These are phyloP conservation scores for Smithornis capensis DNA, from an alignment of 2,113 vertebrate genomes.

Conservation along the genomic window DNA sequence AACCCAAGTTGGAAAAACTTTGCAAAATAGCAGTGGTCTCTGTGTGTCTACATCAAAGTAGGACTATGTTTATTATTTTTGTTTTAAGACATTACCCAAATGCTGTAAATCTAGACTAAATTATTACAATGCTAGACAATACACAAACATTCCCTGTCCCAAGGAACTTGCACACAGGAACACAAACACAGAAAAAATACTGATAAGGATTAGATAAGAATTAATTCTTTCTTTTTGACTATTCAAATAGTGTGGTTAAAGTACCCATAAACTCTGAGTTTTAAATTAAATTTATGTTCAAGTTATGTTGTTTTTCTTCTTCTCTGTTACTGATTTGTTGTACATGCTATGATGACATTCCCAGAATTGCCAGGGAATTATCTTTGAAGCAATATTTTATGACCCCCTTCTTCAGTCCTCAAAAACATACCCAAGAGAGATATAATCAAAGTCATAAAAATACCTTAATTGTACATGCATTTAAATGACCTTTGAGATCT, in stretches of 20 bases:
- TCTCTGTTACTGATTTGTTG: constrained; percentile 35
- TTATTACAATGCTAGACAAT: constrained; percentile 51
- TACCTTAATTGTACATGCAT: constrained; percentile 24
- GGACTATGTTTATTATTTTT: constrained; percentile 49
- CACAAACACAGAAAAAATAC: constrained; percentile 42
- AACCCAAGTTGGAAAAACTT: neutral
- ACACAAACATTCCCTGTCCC: constrained; percentile 45
- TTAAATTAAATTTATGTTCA: constrained; percentile 48
- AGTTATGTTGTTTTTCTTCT: constrained; percentile 47
- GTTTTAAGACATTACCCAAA: constrained; percentile 39
- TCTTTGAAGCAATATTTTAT: constrained; percentile 54
- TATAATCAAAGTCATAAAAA: constrained; percentile 49
- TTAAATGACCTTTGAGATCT: constrained; percentile 44
- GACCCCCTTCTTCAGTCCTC: constrained; percentile 33
- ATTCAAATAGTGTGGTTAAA: neutral
- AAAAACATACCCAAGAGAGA: constrained; percentile 24
- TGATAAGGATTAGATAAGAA: constrained; percentile 34
- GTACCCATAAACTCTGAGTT: constrained; percentile 37
- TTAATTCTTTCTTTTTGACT: constrained; percentile 16
- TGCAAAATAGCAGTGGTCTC: neutral
- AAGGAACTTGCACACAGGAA: constrained; percentile 31
- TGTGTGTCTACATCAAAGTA: constrained; percentile 19
- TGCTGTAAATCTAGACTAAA: constrained; percentile 49
- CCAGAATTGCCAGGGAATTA: constrained; percentile 34
- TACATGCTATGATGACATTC: constrained; percentile 47